Evolutionary conservation across 2,888 invertebrate genomes (phyloP), one percentile per base, ranked within the genome.

Genomic region (Agapetus fuscipes): DNA sequence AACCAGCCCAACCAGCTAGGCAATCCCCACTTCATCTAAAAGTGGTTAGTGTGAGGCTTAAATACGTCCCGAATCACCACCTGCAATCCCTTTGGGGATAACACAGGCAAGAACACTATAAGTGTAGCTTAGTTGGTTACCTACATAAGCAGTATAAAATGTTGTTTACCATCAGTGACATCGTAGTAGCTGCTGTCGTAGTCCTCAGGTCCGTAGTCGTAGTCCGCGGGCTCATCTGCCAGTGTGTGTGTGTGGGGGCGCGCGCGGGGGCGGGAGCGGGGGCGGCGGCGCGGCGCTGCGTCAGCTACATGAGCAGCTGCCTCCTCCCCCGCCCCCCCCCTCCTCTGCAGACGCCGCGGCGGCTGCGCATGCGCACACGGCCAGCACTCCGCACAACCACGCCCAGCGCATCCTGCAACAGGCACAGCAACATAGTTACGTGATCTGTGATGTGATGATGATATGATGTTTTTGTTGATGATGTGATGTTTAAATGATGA

Each of bases 121-220:
- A n/a, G n/a, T n/a, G n/a, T n/a, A n/a, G n/a, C n/a, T n/a, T n/a
- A n/a, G n/a, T n/a, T n/a, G n/a, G n/a, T n/a, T n/a, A n/a, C n/a
- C n/a, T n/a, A n/a, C n/a, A n/a, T n/a, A n/a, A n/a, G n/a, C n/a
- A n/a, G n/a, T n/a, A n/a, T n/a, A n/a, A n/a, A n/a, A n/a, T n/a
- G n/a, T n/a, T n/a, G n/a, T n/a, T n/a, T n/a, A n/a, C n/a, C n/a
- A n/a, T n/a, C n/a, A n/a, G n/a, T n/a, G n/a, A n/a, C n/a, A n/a
- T n/a, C n/a, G n/a, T n/a, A n/a, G n/a, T n/a, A n/a, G n/a, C n/a
- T 36, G 15, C 32, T 20, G 17, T 36, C 35, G 25, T 43, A 41
- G 10, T 45, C 45, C 3, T 33, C 32, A 3, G 43, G 39, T 9
- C 32, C 39, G 14, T 43, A 40, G 12, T 43, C 39, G 24, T 48